A percentile compares a stretch with the other conserved stretches of the same genome.
phyloP scores from a whole-genome alignment of 2,113 vertebrate species.

The Saimiri boliviensis region DNA sequence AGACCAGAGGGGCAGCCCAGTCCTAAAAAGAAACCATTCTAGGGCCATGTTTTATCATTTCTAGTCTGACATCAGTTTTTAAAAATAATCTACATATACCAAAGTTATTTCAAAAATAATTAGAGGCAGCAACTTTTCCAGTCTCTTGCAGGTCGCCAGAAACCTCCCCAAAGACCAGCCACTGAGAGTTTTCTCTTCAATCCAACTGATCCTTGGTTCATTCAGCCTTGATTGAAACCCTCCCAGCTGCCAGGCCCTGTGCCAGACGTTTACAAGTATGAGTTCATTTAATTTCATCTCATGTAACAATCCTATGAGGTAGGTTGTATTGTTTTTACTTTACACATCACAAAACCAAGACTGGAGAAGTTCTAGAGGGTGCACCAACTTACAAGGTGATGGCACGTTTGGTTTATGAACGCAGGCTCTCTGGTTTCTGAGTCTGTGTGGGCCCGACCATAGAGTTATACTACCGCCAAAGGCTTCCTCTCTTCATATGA shows the following conservation, averaged over 20 bases:
- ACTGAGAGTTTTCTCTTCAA: not conserved
- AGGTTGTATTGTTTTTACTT: not conserved
- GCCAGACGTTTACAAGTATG: not conserved
- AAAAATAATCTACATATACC: not conserved
- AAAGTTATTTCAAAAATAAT: slow-evolving; percentile 20
- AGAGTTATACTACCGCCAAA: not conserved
- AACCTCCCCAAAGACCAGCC: not conserved
- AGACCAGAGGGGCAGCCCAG: not conserved
- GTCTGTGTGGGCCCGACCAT: not conserved
- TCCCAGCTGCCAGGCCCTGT: not conserved
- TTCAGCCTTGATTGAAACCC: not conserved
- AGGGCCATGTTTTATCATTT: not conserved
- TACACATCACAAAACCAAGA: not conserved
- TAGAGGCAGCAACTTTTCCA: not conserved
- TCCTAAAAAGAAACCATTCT: not conserved
- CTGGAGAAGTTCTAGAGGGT: not conserved
- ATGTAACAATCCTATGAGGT: not conserved
- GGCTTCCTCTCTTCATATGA: not conserved
- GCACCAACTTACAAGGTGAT: not conserved
- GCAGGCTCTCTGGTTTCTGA: not conserved
- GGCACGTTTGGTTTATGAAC: not conserved
- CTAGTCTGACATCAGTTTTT: not conserved
- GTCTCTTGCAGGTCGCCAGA: not conserved
- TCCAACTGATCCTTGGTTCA: not conserved
- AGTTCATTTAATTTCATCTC: not conserved